A percentile compares a stretch with the other conserved stretches of the same genome.
phyloP scores from a whole-genome alignment of 1,140 invertebrate genomes.

The Tenebrio molitor region DNA sequence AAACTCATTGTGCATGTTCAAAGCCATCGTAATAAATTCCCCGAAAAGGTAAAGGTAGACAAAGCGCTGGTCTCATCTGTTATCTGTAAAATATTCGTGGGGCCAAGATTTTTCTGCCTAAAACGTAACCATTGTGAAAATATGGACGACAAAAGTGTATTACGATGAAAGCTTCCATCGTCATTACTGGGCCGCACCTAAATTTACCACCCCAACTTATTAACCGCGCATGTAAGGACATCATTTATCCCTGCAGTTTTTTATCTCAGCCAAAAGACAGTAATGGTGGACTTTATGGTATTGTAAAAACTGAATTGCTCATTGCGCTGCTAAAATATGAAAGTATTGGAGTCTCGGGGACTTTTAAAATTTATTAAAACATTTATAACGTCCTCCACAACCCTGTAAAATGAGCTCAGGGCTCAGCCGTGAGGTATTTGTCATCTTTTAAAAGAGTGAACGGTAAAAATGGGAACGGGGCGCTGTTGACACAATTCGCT shows the following conservation, averaged over 20 bases:
- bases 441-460: too few species aligned
- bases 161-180: background rate
- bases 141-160: background rate
- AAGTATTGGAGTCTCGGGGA: background rate
- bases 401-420: too few species aligned
- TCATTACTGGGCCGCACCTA: background rate
- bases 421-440: too few species aligned
- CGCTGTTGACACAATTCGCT: too few species aligned
- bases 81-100: too few species aligned
- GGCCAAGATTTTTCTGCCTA: too few species aligned
- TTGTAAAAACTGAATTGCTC: constrained; percentile 1
- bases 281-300: background rate
- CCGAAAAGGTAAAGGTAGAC: too few species aligned
- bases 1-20: too few species aligned
- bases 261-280: background rate
- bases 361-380: background rate
- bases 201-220: constrained; percentile 4
- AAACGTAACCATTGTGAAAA: background rate
- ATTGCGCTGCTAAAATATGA: background rate
- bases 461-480: too few species aligned
- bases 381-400: background rate
- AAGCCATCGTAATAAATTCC: too few species aligned
- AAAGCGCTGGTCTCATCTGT: too few species aligned
- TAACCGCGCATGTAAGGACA: background rate
- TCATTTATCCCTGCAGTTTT: background rate